Evolutionary conservation across 2,797 vertebrate species (phyloP).

Genomic region (Zenarchopterus dispar): DNA sequence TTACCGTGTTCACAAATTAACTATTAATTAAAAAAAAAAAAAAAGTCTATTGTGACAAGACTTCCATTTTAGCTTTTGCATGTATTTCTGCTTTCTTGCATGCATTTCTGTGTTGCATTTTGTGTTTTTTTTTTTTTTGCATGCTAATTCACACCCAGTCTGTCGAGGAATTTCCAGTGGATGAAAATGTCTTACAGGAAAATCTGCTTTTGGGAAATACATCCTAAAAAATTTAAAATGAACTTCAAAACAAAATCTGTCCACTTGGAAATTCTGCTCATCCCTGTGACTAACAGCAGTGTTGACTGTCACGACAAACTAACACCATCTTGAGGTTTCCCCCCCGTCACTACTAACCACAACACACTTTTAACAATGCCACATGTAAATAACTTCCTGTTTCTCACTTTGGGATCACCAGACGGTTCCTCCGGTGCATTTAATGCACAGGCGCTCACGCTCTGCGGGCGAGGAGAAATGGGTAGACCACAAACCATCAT

Average conservation of each 20-base stretch:
- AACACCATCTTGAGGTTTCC: not conserved
- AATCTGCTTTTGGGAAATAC: not conserved
- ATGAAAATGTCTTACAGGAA: conserved; percentile 45
- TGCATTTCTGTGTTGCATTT: not conserved
- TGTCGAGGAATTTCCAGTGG: not conserved
- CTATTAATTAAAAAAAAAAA: no score
- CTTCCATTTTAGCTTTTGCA: no score
- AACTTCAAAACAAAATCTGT: not conserved
- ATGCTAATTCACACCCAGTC: conserved; percentile 16
- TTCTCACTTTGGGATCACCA: conserved; percentile 77
- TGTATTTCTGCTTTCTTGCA: not conserved
- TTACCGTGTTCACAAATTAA: no score
- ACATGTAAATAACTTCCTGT: conserved; percentile 59
- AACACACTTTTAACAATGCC: conserved; percentile 9
- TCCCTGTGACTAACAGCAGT: conserved; percentile 45
- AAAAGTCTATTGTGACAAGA: no score
- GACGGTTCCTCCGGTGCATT: conserved; percentile 82
- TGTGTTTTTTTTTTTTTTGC: conserved; percentile 25
- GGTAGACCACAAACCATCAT: conserved; percentile 93
- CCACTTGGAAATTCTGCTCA: not conserved
- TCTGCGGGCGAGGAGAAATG: conserved; percentile 93
- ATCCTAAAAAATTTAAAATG: not conserved
- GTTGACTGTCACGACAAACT: conserved; percentile 25
- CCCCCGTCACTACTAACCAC: conserved; percentile 21
- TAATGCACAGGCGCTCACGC: conserved; percentile 88